Percentiles rank a stretch among this genome's conserved stretches.
These are phyloP conservation scores for Poeciliopsis presidionis DNA, from an alignment of 2,797 vertebrate species.

Conservation along the genomic window DNA sequence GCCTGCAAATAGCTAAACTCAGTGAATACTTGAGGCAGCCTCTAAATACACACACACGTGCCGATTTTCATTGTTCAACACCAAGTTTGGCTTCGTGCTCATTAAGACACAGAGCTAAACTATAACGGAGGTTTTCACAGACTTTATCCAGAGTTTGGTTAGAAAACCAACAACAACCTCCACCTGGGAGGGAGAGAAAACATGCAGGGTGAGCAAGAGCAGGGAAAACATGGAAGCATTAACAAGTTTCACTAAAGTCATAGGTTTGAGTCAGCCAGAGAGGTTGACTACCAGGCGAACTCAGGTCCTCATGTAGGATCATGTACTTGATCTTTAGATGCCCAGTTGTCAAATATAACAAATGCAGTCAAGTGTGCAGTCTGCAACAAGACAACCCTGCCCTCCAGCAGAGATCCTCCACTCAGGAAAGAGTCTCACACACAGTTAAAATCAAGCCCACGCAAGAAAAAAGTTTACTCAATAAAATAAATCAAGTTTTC, in stretches of 20 bases:
- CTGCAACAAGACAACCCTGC: neutral
- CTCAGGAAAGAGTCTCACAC: neutral
- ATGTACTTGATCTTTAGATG: neutral
- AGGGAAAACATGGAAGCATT: neutral
- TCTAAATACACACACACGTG: no score
- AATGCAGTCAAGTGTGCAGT: no score
- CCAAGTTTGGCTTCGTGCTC: no score
- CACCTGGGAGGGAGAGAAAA: no score
- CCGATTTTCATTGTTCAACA: no score
- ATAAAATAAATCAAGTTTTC: neutral
- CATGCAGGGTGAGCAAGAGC: no score
- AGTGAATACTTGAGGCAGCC: no score
- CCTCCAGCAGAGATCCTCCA: neutral
- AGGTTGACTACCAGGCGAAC: neutral
- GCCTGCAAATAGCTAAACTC: no score
- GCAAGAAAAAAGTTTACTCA: neutral
- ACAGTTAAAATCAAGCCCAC: neutral
- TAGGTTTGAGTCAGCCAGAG: neutral
- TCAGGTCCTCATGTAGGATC: neutral
- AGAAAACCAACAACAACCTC: no score
- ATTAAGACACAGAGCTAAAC: neutral
- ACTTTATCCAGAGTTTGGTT: neutral
- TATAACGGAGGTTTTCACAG: neutral
- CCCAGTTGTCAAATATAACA: neutral
- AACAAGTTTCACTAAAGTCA: neutral